Conservation (phyloP, 1,140 invertebrate genomes). For the Plutomurus gul region DNA sequence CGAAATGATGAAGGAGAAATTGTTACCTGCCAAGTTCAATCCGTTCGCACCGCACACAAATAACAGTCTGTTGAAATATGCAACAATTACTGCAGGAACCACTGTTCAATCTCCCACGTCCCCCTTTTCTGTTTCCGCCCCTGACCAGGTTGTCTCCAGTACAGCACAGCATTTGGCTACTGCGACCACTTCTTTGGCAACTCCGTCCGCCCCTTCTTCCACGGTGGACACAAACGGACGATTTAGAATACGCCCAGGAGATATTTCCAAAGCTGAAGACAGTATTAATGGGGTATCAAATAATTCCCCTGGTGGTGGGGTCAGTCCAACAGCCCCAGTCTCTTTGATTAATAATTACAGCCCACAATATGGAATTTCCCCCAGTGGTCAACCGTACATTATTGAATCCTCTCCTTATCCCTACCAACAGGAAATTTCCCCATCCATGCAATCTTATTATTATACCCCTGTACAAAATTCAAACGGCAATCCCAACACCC, state of each 20-base stretch:
- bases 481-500: neutral
- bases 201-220: neutral
- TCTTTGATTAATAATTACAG: neutral
- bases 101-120: neutral
- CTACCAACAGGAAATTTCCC: neutral
- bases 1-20: constrained; percentile 49
- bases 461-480: neutral
- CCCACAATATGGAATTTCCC: neutral
- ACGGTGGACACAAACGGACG: constrained; percentile 42
- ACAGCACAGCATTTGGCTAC: neutral
- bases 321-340: constrained; percentile 6
- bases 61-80: neutral
- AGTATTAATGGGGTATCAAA: neutral
- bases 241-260: constrained; percentile 50
- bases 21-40: constrained; percentile 31
- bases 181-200: neutral
- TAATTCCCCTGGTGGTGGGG: neutral
- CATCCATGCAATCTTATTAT: neutral
- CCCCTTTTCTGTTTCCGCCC: neutral
- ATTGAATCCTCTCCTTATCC: neutral
- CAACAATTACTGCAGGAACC: neutral
- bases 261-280: constrained; percentile 42
- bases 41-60: neutral
- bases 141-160: neutral
- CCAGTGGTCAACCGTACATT: constrained; percentile 28